Conservation (phyloP, 2,888 invertebrate genomes). For the Leptinotarsa rubiginosa region DNA sequence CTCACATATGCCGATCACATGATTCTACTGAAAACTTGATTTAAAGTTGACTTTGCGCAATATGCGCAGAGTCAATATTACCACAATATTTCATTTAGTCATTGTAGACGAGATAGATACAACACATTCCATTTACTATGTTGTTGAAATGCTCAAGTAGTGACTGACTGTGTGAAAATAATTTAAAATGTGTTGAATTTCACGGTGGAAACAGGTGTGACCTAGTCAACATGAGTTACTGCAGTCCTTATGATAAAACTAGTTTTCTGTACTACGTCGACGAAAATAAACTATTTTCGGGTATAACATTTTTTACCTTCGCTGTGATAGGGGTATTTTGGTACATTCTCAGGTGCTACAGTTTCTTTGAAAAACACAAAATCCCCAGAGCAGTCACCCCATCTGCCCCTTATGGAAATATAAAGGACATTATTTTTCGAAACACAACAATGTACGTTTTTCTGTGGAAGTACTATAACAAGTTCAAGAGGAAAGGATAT, state of each 20-base stretch:
- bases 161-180: not conserved
- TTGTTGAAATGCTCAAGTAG: constrained; percentile 10
- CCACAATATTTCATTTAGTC: constrained; percentile 1
- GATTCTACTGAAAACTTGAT: constrained; percentile 8
- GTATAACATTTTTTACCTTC: constrained; percentile 42
- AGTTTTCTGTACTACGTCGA: constrained; percentile 42
- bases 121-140: not conserved
- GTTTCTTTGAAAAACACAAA: constrained; percentile 44
- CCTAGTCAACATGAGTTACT: constrained; percentile 31
- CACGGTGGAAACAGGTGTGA: not conserved
- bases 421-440: constrained; percentile 47
- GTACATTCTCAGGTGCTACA: constrained; percentile 45
- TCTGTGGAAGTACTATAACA: constrained; percentile 51
- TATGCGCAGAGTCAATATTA: constrained; percentile 3
- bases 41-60: constrained; percentile 15
- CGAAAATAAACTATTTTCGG: constrained; percentile 39
- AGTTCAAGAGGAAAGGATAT: constrained; percentile 48
- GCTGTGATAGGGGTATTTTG: constrained; percentile 38
- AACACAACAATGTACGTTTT: constrained; percentile 45
- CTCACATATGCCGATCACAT: constrained; percentile 13
- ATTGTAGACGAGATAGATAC: not conserved
- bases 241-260: constrained; percentile 19
- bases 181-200: constrained; percentile 1
- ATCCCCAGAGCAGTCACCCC: constrained; percentile 43
- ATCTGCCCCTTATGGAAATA: constrained; percentile 51